Evolutionary conservation across 2,113 vertebrate species (phyloP).

Genomic region (Hippocampus guttulatus): DNA sequence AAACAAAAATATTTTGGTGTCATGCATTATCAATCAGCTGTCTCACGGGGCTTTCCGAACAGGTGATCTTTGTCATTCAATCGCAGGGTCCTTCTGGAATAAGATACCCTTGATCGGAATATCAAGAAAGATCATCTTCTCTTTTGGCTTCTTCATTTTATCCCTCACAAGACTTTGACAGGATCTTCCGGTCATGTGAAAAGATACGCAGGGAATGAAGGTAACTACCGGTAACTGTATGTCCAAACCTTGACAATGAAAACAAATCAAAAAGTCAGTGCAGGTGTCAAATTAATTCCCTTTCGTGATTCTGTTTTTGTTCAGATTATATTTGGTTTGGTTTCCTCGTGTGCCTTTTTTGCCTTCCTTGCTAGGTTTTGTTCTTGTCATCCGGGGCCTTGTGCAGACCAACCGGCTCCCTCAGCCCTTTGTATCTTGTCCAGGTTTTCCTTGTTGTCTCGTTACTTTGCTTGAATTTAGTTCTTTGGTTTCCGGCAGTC

Average conservation of each 20-base stretch:
- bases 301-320: too few relatives aligned
- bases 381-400: too few relatives aligned
- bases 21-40: constrained; percentile 62
- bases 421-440: too few relatives aligned
- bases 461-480: too few relatives aligned
- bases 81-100: constrained; percentile 62
- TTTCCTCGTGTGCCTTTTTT: too few relatives aligned
- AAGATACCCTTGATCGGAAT: constrained; percentile 67
- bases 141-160: constrained; percentile 3
- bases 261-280: too few relatives aligned
- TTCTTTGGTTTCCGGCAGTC: too few relatives aligned
- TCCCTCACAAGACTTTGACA: neutral
- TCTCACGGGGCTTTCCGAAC: constrained; percentile 55
- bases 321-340: too few relatives aligned
- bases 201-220: neutral
- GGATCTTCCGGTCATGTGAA: neutral
- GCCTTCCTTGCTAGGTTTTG: too few relatives aligned
- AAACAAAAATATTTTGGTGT: constrained; percentile 57
- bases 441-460: too few relatives aligned
- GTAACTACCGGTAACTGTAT: neutral
- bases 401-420: too few relatives aligned
- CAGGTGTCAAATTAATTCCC: too few relatives aligned
- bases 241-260: neutral
- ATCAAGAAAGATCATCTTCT: constrained; percentile 66
- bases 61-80: constrained; percentile 66